These are phyloP conservation scores for Crocodylus rhombifer DNA, from an alignment of 2,797 vertebrate genomes.

Conservation along the genomic window DNA sequence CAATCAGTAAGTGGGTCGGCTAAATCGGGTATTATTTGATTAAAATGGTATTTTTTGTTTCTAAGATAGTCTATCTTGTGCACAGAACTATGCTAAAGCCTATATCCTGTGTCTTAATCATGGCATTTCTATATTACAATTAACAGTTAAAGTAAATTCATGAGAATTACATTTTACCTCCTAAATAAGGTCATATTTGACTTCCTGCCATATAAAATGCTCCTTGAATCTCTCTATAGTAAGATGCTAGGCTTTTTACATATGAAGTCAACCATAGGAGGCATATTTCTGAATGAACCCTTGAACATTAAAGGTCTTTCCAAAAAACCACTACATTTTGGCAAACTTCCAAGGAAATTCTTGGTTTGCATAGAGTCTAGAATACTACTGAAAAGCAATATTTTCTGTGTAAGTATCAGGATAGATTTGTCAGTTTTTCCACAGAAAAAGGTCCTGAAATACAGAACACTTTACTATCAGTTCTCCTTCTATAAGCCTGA, in stretches of 20 bases:
- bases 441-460: neutral
- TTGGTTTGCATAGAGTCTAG: neutral
- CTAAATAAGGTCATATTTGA: neutral
- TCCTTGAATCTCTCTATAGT: neutral
- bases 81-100: neutral
- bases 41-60: neutral
- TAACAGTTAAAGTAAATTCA: neutral
- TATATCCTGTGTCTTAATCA: fast-evolving
- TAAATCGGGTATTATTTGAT: neutral
- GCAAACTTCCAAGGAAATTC: neutral
- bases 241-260: neutral
- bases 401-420: neutral
- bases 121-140: fast-evolving
- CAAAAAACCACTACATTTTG: neutral
- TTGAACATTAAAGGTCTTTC: neutral
- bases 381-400: neutral
- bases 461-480: neutral
- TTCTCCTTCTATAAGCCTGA: neutral
- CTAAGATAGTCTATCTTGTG: neutral
- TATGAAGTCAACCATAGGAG: neutral
- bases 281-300: neutral
- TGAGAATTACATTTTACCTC: neutral
- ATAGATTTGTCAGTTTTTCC: neutral
- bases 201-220: neutral
- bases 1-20: neutral